These are phyloP conservation scores for Trematomus loennbergii DNA, from an alignment of 2,113 vertebrate genomes.

Conservation along the genomic window DNA sequence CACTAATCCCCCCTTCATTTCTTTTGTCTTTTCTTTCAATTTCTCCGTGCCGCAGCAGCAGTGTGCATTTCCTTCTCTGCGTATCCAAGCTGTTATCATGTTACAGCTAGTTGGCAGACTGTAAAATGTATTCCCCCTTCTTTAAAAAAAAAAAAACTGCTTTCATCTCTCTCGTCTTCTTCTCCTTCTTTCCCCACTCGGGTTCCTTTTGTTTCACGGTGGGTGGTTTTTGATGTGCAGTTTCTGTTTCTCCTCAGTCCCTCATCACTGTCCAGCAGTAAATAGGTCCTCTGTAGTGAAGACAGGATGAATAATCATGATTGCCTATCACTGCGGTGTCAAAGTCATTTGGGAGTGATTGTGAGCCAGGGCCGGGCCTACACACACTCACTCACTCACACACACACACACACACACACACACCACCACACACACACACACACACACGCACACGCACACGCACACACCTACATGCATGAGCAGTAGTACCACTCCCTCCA, in stretches of 20 bases:
- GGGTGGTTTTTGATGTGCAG: slow-evolving; percentile 70
- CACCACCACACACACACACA: not conserved
- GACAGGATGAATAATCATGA: slow-evolving; percentile 74
- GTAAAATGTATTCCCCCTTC: slow-evolving; percentile 66
- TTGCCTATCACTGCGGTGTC: slow-evolving; percentile 75
- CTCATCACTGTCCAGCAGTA: slow-evolving; percentile 57
- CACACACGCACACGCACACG: not conserved
- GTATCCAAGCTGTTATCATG: slow-evolving; percentile 71
- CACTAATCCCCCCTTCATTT: slow-evolving; percentile 63
- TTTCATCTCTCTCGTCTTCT: slow-evolving; percentile 45
- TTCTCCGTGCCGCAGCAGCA: slow-evolving; percentile 44
- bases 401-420: slow-evolving; percentile 22
- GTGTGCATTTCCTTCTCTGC: slow-evolving; percentile 59
- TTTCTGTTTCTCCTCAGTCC: slow-evolving; percentile 58
- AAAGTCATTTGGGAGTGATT: slow-evolving; percentile 72
- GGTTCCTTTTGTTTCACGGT: slow-evolving; percentile 56
- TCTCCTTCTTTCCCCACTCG: not conserved
- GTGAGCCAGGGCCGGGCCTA: slow-evolving; percentile 39
- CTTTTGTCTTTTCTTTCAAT: slow-evolving; percentile 61
- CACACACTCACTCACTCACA: slow-evolving; percentile 14
- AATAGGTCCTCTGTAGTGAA: slow-evolving; percentile 71
- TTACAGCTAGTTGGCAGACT: slow-evolving; percentile 72
- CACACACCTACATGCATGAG: not conserved
- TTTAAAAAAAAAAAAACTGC: slow-evolving; percentile 36
- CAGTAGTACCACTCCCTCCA: slow-evolving; percentile 41